phyloP scores from a whole-genome alignment of 2,888 invertebrate species.

The Fragum whitleyi region DNA sequence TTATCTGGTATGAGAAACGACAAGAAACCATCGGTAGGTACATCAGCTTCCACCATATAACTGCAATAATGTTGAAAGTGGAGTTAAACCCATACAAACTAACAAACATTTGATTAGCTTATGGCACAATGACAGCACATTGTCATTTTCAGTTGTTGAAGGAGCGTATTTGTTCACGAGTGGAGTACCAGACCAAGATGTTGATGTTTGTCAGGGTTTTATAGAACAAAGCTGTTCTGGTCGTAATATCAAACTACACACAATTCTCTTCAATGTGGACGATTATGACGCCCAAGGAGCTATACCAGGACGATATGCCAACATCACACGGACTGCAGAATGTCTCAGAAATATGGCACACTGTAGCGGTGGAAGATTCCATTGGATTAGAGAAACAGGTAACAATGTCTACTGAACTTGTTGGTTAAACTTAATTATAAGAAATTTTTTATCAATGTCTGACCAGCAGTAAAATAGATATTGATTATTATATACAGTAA shows the following conservation, averaged over 20 bases:
- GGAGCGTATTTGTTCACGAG: slow-evolving; percentile 85
- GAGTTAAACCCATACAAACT: too few species aligned
- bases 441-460: too few species aligned
- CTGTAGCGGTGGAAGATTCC: slow-evolving; percentile 84
- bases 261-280: slow-evolving; percentile 85
- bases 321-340: slow-evolving; percentile 84
- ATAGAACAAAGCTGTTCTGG: slow-evolving; percentile 82
- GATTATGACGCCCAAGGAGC: slow-evolving; percentile 84
- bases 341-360: slow-evolving; percentile 84
- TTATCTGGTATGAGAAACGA: too few species aligned
- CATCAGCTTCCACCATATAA: too few species aligned
- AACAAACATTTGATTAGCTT: too few species aligned
- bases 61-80: too few species aligned
- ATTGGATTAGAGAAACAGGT: slow-evolving; percentile 86
- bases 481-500: too few species aligned
- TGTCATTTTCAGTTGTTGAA: slow-evolving; percentile 63
- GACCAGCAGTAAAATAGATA: too few species aligned
- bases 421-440: too few species aligned
- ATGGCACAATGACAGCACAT: too few species aligned
- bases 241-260: slow-evolving; percentile 79
- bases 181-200: slow-evolving; percentile 84
- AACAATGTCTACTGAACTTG: too few species aligned
- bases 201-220: slow-evolving; percentile 79
- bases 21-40: too few species aligned
- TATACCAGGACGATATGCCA: slow-evolving; percentile 85